Conservation (phyloP, 2,888 invertebrate genomes). For the Idaea dimidiata region DNA sequence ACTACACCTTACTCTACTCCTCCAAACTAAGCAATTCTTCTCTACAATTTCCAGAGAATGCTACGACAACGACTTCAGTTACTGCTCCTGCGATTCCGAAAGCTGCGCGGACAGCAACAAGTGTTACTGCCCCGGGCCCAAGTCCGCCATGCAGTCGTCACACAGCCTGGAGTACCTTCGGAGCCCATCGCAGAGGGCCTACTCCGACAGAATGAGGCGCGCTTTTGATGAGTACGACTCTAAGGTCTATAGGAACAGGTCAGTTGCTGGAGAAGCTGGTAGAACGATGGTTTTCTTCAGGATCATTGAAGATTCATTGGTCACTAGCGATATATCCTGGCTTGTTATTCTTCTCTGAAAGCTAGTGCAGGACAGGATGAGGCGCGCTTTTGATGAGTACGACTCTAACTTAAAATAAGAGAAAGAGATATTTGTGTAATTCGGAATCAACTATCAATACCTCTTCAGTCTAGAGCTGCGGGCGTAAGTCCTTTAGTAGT, state of each 20-base stretch:
- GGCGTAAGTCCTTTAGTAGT: no score
- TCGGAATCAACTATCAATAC: no score
- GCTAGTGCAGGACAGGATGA: no score
- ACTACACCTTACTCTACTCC: no score
- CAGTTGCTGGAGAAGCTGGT: conserved; percentile 12
- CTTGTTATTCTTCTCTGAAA: no score
- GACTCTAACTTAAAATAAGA: no score
- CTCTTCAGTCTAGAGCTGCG: no score
- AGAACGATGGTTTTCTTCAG: no score
- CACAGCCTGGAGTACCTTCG: conserved; percentile 79
- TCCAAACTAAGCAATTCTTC: background rate
- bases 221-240: conserved; percentile 70
- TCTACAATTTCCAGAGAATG: conserved; percentile 51
- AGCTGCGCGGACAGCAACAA: conserved; percentile 93
- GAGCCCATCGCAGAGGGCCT: conserved; percentile 69
- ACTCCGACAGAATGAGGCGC: conserved; percentile 61
- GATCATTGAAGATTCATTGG: no score
- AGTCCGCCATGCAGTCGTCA: conserved; percentile 56
- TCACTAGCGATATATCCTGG: no score
- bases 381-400: conserved; percentile 57
- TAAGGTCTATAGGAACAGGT: conserved; percentile 60
- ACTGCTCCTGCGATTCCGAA: conserved; percentile 91
- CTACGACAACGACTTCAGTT: conserved; percentile 70
- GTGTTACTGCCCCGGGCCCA: conserved; percentile 86
- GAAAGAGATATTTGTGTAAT: no score